These are phyloP conservation scores for Rosalia funebris DNA, from an alignment of 2,888 invertebrate genomes.

Conservation along the genomic window DNA sequence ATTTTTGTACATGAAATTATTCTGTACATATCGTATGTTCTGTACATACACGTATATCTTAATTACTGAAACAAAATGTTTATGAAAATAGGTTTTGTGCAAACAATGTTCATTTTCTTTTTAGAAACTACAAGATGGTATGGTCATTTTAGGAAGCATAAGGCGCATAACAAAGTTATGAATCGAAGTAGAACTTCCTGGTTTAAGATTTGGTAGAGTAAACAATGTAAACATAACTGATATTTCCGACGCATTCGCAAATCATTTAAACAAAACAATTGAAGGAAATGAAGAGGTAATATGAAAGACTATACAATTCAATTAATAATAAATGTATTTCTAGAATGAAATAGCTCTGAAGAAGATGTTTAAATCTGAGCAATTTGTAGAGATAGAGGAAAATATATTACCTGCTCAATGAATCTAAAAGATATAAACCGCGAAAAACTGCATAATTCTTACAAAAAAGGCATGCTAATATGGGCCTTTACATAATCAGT, in stretches of 20 bases:
- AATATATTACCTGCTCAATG: slow-evolving; percentile 67
- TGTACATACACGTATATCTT: not conserved
- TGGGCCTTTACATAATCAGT: slow-evolving; percentile 78
- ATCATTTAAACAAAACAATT: slow-evolving; percentile 69
- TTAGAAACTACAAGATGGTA: slow-evolving; percentile 74
- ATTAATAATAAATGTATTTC: slow-evolving; percentile 27
- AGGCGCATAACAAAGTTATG: slow-evolving; percentile 73
- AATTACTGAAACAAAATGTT: not conserved
- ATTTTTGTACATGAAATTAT: too few relatives aligned
- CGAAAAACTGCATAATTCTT: slow-evolving; percentile 64
- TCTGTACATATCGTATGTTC: too few relatives aligned
- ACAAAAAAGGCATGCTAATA: slow-evolving; percentile 70
- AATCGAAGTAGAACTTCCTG: slow-evolving; percentile 76
- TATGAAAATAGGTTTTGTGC: not conserved
- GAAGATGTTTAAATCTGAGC: slow-evolving; percentile 68
- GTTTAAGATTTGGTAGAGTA: slow-evolving; percentile 73
- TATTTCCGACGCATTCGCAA: slow-evolving; percentile 77
- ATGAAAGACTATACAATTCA: too few relatives aligned
- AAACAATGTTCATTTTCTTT: slow-evolving; percentile 50
- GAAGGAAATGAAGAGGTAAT: slow-evolving; percentile 62
- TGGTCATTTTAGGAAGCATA: slow-evolving; percentile 76
- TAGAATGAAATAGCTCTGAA: slow-evolving; percentile 61
- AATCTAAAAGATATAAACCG: slow-evolving; percentile 73
- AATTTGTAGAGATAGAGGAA: slow-evolving; percentile 64
- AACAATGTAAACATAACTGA: slow-evolving; percentile 77